Evolutionary conservation across 1,140 invertebrate species (phyloP).

Genomic region (Sminthurinus signatus): DNA sequence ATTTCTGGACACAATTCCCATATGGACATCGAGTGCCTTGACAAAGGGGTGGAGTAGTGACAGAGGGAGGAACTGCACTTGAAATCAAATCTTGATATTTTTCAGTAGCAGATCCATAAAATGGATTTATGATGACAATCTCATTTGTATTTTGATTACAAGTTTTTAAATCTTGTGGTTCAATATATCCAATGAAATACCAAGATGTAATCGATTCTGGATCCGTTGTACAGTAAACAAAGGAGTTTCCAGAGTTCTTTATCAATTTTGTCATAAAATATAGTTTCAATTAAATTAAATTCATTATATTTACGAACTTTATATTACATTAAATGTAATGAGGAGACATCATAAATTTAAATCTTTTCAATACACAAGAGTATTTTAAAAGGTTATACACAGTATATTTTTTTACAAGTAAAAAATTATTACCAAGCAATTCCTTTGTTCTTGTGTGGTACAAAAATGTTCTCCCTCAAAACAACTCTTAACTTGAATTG

Average conservation of each 20-base stretch:
- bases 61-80: not conserved
- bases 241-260: not conserved
- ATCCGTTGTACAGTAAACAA: conserved; percentile 18
- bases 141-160: not conserved
- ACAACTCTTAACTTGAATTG: not conserved
- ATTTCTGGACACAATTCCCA: conserved; percentile 16
- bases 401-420: too few species aligned
- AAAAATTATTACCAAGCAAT: not conserved
- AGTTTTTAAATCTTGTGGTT: not conserved
- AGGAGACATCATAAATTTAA: too few species aligned
- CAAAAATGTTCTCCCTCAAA: not conserved
- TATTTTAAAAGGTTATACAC: too few species aligned
- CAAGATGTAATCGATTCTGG: not conserved
- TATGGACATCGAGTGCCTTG: conserved; percentile 9
- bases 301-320: too few species aligned
- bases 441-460: not conserved
- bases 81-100: not conserved
- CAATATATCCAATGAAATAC: conserved; percentile 4
- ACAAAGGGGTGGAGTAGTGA: not conserved
- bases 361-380: too few species aligned
- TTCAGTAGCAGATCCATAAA: not conserved
- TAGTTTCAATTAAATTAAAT: too few species aligned
- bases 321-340: too few species aligned
- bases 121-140: conserved; percentile 11
- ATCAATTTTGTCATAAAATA: not conserved